Evolutionary conservation across 2,797 vertebrate genomes (phyloP), one percentile per base, ranked within the genome.

Genomic region (Carapus acus): DNA sequence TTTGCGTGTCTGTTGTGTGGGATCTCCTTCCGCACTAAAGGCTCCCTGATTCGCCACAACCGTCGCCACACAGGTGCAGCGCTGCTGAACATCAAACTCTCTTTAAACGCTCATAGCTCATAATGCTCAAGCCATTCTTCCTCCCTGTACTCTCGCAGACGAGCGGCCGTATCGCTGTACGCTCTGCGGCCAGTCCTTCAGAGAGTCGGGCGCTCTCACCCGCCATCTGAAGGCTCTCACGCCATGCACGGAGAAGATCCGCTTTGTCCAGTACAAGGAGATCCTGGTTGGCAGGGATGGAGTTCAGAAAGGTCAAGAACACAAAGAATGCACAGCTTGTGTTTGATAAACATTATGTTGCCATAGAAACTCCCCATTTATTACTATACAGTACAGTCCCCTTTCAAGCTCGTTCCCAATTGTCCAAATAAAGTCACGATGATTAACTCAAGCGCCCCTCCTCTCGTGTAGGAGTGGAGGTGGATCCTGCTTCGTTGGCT

Each of bases 201-300:
- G 96, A 60, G 96, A 99, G 75, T 99, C 96, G 0, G 96, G 96
- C 0, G 96, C 96, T 2, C 86, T 99, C 73, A 97, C 94, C 12
- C 87, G 96, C 76, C 96, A 99, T 68, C 88, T 96, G 43, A 97
- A 97, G 71, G 93, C 96, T 19, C 87, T 97, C 58, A 98, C 94
- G 0, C 96, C 96, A 0, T 99, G 96, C 80, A 97, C 93, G 0
- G 94, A 99, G 71, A 99, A 97, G 81, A 93, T 97, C 27, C 91
- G 91, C 40, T 95, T 94, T 67, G 90, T 88, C 51, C 67, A 93
- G 79, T 93, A 88, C 77, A 96, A 93, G 77, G 93, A 95, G 48
- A 86, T 91, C 20, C 84, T 92, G 1, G 83, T 93, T 27, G 82
- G 80, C 76, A 94, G 93, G 69, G 93, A 97, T 42, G 92, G 90